Conservation (phyloP, 2,113 vertebrate species). For the Cottus gobio region DNA sequence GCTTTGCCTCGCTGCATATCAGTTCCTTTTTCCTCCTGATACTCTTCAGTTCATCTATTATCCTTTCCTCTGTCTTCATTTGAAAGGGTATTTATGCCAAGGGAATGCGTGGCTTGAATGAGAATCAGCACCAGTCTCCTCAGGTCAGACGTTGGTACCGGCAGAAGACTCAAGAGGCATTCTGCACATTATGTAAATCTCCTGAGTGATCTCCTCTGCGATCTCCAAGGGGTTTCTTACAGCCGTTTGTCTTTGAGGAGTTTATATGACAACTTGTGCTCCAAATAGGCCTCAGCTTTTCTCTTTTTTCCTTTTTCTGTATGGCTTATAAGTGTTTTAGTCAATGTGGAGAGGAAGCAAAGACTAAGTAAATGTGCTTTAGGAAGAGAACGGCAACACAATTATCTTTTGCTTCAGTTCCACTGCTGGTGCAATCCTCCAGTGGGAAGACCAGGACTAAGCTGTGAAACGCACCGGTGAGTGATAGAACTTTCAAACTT, state of each 20-base stretch:
- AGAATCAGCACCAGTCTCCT: slow-evolving; percentile 59
- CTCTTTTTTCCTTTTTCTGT: not conserved
- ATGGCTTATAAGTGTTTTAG: slow-evolving; percentile 6
- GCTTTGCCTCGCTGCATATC: slow-evolving; percentile 43
- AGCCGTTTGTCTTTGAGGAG: slow-evolving; percentile 30
- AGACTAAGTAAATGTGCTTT: slow-evolving; percentile 13
- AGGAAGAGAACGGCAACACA: slow-evolving; percentile 2
- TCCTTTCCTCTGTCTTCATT: slow-evolving; percentile 49
- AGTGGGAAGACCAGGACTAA: slow-evolving; percentile 6
- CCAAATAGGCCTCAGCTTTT: slow-evolving; percentile 26
- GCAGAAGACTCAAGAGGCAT: slow-evolving; percentile 56
- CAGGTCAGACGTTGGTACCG: slow-evolving; percentile 67
- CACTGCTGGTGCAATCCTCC: slow-evolving; percentile 8
- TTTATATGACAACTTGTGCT: slow-evolving; percentile 32
- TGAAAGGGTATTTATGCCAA: slow-evolving; percentile 55
- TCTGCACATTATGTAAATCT: slow-evolving; percentile 40
- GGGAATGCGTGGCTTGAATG: slow-evolving; percentile 67
- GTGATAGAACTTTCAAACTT: slow-evolving; percentile 46
- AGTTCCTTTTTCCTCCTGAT: slow-evolving; percentile 44
- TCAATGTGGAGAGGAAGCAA: not conserved
- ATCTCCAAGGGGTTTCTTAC: slow-evolving; percentile 37
- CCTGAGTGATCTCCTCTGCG: slow-evolving; percentile 23
- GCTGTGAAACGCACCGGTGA: slow-evolving; percentile 54
- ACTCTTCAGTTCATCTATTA: slow-evolving; percentile 38
- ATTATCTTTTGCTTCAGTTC: slow-evolving; percentile 11